Conservation (phyloP, 2,113 vertebrate species). For the Shinisaurus crocodilurus region DNA sequence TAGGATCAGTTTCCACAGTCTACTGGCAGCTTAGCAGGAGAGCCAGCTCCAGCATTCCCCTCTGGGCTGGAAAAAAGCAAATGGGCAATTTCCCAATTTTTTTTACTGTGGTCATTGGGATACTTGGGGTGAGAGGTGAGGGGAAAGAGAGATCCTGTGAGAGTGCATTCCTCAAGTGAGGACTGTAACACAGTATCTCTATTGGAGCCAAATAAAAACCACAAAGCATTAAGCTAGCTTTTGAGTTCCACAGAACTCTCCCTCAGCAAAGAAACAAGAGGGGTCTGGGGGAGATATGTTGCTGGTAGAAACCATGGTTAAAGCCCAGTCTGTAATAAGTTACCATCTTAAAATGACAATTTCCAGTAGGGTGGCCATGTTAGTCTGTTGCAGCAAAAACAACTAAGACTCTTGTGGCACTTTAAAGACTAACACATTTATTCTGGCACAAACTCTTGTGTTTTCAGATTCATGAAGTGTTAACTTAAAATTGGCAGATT, state of each 20-base stretch:
- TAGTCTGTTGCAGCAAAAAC: too few relatives aligned
- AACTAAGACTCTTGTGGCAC: too few relatives aligned
- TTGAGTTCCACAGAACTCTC: background rate
- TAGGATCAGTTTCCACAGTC: background rate
- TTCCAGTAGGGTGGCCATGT: too few relatives aligned
- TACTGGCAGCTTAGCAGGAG: conserved; percentile 1
- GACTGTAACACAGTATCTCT: background rate
- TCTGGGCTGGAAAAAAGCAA: background rate
- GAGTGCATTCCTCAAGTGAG: background rate
- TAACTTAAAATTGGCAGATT: too few relatives aligned
- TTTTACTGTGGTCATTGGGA: background rate
- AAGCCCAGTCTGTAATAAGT: background rate
- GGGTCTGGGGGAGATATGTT: background rate
- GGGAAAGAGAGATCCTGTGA: background rate
- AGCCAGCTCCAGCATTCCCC: background rate
- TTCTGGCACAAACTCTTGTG: too few relatives aligned
- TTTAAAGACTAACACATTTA: too few relatives aligned
- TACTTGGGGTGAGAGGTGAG: background rate
- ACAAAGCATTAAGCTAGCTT: background rate
- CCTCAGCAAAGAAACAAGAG: background rate
- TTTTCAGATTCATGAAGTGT: too few relatives aligned
- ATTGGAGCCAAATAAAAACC: background rate
- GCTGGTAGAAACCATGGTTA: background rate
- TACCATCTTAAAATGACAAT: background rate
- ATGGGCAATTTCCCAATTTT: conserved; percentile 1